Evolutionary conservation across 2,888 invertebrate genomes (phyloP).

Genomic region (Agrotis clavis): DNA sequence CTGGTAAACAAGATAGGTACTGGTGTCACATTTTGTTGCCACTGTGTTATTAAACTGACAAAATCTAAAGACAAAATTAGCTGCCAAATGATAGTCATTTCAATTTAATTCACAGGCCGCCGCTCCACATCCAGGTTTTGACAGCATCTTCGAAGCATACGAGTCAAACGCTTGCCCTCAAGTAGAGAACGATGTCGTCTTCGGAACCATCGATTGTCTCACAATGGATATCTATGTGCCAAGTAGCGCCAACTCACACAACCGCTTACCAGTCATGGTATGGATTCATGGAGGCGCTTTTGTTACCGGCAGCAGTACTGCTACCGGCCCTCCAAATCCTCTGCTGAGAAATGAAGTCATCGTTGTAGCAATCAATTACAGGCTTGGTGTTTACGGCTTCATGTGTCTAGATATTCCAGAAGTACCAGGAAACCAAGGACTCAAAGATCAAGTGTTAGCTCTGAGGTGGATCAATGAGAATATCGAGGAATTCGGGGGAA

Average conservation of each 20-base stretch:
- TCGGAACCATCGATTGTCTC: constrained; percentile 64
- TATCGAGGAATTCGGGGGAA: constrained; percentile 71
- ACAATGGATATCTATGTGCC: constrained; percentile 64
- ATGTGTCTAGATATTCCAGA: constrained; percentile 64
- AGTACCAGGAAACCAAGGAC: constrained; percentile 73
- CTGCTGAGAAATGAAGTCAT: constrained; percentile 51
- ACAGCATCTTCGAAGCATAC: constrained; percentile 62
- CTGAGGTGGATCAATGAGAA: constrained; percentile 73
- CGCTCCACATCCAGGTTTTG: constrained; percentile 55
- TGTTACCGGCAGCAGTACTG: constrained; percentile 10
- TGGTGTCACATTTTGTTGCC: too few species aligned
- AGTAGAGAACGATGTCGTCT: constrained; percentile 2
- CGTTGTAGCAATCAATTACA: constrained; percentile 52
- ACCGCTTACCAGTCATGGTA: constrained; percentile 51
- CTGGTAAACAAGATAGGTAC: too few species aligned
- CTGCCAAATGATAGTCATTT: too few species aligned
- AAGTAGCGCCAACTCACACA: constrained; percentile 41
- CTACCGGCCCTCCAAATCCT: not conserved
- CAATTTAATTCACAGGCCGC: constrained; percentile 51
- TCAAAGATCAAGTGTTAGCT: constrained; percentile 72
- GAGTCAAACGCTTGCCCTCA: constrained; percentile 64
- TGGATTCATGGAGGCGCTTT: constrained; percentile 53
- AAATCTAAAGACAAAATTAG: not conserved
- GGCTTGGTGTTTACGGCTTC: constrained; percentile 68
- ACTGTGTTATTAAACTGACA: too few species aligned